Conservation (phyloP, 64 coral and sea anemone genomes). For the Montipora sp. region DNA sequence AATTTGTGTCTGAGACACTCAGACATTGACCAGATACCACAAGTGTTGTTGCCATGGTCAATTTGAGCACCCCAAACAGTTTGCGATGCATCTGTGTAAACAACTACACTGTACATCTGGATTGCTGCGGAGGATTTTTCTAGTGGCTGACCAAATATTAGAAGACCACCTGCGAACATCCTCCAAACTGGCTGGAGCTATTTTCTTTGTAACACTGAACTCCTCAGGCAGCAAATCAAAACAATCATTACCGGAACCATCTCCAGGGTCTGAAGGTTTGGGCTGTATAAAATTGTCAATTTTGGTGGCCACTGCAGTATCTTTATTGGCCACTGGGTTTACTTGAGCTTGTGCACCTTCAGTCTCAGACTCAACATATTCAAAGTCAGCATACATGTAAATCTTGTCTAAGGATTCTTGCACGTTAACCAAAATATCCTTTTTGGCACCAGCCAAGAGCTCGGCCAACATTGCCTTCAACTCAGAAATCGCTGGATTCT, state of each 20-base stretch:
- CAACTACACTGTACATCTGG: conserved; percentile 4
- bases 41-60: conserved; percentile 11
- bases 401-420: too few species aligned
- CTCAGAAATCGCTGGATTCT: too few species aligned
- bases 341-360: too few species aligned
- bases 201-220: conserved; percentile 20
- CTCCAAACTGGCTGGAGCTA: neutral
- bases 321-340: too few species aligned
- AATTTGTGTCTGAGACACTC: neutral
- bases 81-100: conserved; percentile 56
- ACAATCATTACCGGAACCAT: conserved; percentile 54
- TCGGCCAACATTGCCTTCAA: too few species aligned
- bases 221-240: conserved; percentile 29
- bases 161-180: conserved; percentile 29
- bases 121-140: neutral
- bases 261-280: too few species aligned
- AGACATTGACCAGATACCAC: neutral
- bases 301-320: too few species aligned
- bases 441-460: too few species aligned
- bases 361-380: too few species aligned
- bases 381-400: too few species aligned
- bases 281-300: too few species aligned
- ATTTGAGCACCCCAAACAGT: conserved; percentile 18
- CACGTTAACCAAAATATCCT: too few species aligned
- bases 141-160: conserved; percentile 35